Base-by-base conservation (phyloP, 2,888 invertebrate genomes). In the Drosophila neutralis region DNA sequence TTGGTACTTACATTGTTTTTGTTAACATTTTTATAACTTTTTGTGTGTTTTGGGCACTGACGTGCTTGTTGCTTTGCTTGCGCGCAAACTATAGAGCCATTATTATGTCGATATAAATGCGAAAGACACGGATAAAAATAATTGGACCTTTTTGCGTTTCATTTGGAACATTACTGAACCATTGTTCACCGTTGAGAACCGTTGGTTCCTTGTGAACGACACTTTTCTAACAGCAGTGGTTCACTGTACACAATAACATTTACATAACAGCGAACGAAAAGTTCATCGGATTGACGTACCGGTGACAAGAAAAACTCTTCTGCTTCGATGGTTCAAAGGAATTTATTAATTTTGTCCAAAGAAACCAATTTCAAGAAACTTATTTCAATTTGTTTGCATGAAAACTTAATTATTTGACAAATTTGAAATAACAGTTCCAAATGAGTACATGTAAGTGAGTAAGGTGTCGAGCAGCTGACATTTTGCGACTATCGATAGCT, bases 1-100 rank as follows among this genome's bases (percentile, higher is more conserved):
- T 36, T 36, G 27, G 7, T 88, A 92, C 92, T 92, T 81, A 92
- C 92, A 77, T 65, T 87, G 78, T 74, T 84, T 87, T 91, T 67
- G 79, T 83, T 82, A 85, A 87, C 91, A 93, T 92, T 90, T 91
- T 91, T 73, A 87, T 83, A 82, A 76, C 73, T 82, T 89, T 87
- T 90, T 89, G 85, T 87, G 65, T 90, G 91, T 78, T 24, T 77
- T 61, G 82, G 90, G 92, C 92, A 92, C 92, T 71, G 80, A n/a
- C 40, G 92, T 92, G 92, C 92, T 56, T 67, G 29, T 85, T 82
- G 83, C 82, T 80, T 91, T 86, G 91, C 87, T 89, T 84, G 75
- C 80, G 89, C 83, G 86, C 85, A 89, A 75, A 95, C 95, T 97
- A 97, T 94, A 95, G 94, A 95, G 94, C 95, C 96, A 97, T 97